Conservation (phyloP, 2,888 invertebrate genomes). For the Gibbula magus region DNA sequence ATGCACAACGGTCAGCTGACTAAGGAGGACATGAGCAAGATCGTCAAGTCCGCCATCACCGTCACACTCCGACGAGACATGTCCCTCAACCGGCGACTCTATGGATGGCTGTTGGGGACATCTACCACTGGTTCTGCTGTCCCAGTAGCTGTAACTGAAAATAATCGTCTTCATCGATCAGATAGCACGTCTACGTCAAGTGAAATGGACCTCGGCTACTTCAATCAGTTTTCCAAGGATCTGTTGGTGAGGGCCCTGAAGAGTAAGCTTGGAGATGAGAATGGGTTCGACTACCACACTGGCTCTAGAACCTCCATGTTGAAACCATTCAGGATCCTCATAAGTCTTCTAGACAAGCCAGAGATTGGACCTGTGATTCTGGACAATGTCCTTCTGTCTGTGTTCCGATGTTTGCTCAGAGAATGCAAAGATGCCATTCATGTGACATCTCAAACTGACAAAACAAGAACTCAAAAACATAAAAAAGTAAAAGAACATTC, state of each 20-base stretch:
- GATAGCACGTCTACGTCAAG: slow-evolving; percentile 52
- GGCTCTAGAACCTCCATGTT: slow-evolving; percentile 31
- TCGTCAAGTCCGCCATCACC: slow-evolving; percentile 84
- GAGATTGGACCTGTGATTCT: slow-evolving; percentile 82
- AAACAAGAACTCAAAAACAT: slow-evolving; percentile 24
- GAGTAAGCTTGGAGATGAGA: slow-evolving; percentile 47
- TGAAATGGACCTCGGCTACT: slow-evolving; percentile 77
- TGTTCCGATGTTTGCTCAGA: slow-evolving; percentile 79
- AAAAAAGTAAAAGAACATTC: slow-evolving; percentile 10
- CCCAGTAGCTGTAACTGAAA: slow-evolving; percentile 26
- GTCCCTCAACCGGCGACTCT: slow-evolving; percentile 90
- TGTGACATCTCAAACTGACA: slow-evolving; percentile 15
- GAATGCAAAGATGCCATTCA: slow-evolving; percentile 49
- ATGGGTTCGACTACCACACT: slow-evolving; percentile 19
- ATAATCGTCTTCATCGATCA: slow-evolving; percentile 31
- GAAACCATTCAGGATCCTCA: slow-evolving; percentile 82
- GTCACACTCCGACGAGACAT: slow-evolving; percentile 88
- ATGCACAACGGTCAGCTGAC: slow-evolving; percentile 85
- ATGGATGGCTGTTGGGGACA: slow-evolving; percentile 88
- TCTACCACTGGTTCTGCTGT: slow-evolving; percentile 74
- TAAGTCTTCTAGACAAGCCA: slow-evolving; percentile 89
- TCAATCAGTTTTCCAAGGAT: slow-evolving; percentile 80
- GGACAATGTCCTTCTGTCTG: slow-evolving; percentile 77
- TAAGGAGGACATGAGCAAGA: slow-evolving; percentile 81
- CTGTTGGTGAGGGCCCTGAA: slow-evolving; percentile 76